Conservation (phyloP, 2,113 vertebrate genomes). For the Notarius quadriscutis region DNA sequence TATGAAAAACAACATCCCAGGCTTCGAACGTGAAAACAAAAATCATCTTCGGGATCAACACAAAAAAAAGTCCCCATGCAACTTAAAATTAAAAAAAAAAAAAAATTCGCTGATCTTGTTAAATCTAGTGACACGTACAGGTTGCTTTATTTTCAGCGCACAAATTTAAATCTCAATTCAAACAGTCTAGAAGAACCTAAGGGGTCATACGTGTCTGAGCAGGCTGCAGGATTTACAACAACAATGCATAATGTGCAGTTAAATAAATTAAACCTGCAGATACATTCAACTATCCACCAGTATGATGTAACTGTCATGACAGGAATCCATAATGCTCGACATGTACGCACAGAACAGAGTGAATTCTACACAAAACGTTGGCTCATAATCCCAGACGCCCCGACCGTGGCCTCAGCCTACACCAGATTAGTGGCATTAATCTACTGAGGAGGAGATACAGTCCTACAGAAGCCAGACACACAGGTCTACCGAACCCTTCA, state of each 20-base stretch:
- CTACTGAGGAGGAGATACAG: conserved; percentile 48
- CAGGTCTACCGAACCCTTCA: neutral
- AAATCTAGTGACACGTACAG: neutral
- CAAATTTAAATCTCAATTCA: neutral
- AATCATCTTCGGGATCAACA: neutral
- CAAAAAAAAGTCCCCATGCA: neutral
- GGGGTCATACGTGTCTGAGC: neutral
- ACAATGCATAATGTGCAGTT: neutral
- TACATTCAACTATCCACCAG: neutral
- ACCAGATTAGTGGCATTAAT: conserved; percentile 60
- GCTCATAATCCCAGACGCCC: conserved; percentile 50
- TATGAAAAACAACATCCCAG: neutral
- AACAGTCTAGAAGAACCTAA: neutral
- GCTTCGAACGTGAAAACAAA: neutral
- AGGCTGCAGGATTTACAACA: neutral
- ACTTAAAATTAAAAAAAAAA: no score
- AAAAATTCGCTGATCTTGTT: neutral
- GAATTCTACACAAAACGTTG: conserved; percentile 24
- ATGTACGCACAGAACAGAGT: conserved; percentile 1
- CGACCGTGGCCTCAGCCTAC: conserved; percentile 31
- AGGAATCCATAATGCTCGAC: neutral
- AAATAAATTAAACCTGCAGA: conserved; percentile 11
- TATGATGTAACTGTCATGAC: neutral
- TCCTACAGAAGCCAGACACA: conserved; percentile 38
- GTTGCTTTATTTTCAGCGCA: neutral